These are phyloP conservation scores for Homalodisca vitripennis DNA, from an alignment of 1,140 invertebrate genomes.

Conservation along the genomic window DNA sequence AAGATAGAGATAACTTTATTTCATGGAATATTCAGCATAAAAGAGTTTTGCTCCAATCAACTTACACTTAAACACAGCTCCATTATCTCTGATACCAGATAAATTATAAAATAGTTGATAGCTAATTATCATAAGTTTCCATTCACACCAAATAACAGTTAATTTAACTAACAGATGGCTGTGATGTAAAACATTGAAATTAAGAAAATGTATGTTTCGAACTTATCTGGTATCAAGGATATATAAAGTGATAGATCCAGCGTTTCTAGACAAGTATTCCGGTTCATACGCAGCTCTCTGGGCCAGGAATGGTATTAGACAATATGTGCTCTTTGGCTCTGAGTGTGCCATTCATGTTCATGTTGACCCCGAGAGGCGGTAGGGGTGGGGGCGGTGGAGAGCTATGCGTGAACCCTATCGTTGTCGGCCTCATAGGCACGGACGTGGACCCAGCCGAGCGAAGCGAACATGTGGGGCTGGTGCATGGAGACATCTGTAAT, in stretches of 20 bases:
- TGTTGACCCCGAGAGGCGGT: constrained; percentile 47
- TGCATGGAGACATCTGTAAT: constrained; percentile 34
- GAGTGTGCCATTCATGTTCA: constrained; percentile 44
- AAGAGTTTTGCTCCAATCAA: too few relatives aligned
- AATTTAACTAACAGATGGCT: too few relatives aligned
- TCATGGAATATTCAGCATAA: too few relatives aligned
- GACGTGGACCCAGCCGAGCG: constrained; percentile 2
- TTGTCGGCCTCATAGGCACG: constrained; percentile 10
- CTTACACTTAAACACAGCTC: too few relatives aligned
- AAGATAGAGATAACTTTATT: too few relatives aligned
- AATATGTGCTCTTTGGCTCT: constrained; percentile 58
- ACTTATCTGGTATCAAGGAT: background rate
- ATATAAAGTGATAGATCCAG: background rate
- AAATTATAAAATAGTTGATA: background rate
- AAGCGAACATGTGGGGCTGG: constrained; percentile 30
- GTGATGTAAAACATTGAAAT: too few relatives aligned
- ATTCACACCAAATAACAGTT: background rate
- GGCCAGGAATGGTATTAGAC: constrained; percentile 69
- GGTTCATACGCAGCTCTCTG: constrained; percentile 66
- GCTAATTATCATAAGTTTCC: background rate
- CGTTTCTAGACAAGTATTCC: background rate
- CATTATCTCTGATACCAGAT: too few relatives aligned
- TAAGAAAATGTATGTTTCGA: background rate
- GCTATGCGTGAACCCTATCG: constrained; percentile 19
- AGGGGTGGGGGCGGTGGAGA: constrained; percentile 42